phyloP scores from a whole-genome alignment of 1,140 invertebrate species.

The Bombus pascuorum region DNA sequence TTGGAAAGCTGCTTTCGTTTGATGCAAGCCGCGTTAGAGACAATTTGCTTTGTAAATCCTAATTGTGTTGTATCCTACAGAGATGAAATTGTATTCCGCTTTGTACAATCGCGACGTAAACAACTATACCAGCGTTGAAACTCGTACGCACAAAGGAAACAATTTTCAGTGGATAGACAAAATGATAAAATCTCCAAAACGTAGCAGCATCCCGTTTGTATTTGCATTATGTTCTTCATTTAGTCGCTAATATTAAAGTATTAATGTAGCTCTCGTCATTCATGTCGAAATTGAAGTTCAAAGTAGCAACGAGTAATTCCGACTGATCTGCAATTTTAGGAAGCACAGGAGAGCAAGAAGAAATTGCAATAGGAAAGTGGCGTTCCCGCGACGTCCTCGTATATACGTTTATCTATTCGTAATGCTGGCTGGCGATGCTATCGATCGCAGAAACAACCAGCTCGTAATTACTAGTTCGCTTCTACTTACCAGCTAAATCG shows the following conservation, averaged over 20 bases:
- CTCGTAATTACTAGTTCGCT: slow-evolving; percentile 40
- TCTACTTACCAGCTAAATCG: slow-evolving; percentile 34
- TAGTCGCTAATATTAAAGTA: neutral
- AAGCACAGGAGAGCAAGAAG: no score
- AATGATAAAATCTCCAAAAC: neutral
- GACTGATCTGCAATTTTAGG: neutral
- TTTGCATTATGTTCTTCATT: neutral
- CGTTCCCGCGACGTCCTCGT: neutral
- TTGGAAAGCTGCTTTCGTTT: neutral
- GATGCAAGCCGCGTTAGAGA: neutral
- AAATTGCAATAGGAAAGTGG: neutral
- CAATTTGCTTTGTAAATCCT: neutral
- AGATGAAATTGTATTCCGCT: neutral
- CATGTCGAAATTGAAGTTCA: neutral
- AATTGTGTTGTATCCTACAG: neutral
- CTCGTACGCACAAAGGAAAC: neutral
- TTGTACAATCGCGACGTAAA: no score
- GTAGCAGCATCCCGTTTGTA: neutral
- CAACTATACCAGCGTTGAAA: no score
- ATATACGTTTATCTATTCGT: slow-evolving; percentile 42
- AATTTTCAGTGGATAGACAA: neutral
- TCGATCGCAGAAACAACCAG: slow-evolving; percentile 28
- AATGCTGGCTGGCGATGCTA: slow-evolving; percentile 19
- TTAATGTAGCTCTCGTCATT: neutral
- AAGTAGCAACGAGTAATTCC: neutral